These are phyloP conservation scores for Agrotis puta DNA, from an alignment of 2,888 invertebrate species.

Conservation along the genomic window DNA sequence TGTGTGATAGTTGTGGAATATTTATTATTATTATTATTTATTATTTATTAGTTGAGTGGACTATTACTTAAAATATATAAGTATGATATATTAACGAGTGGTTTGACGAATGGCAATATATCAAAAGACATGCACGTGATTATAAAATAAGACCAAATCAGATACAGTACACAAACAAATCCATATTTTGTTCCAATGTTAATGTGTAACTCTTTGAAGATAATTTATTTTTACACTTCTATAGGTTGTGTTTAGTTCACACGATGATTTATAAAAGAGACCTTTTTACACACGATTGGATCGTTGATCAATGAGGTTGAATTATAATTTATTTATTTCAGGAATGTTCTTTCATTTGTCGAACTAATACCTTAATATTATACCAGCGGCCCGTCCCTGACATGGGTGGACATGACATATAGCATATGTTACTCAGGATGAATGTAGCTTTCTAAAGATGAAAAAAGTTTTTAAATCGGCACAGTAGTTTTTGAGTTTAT, in stretches of 20 bases:
- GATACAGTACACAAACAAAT: not conserved
- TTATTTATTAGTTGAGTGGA: no score
- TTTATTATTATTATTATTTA: no score
- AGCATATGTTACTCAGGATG: no score
- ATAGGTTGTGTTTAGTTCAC: constrained; percentile 16
- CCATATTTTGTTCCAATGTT: not conserved
- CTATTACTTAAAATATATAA: no score
- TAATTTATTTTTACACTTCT: constrained; percentile 25
- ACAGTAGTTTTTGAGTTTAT: no score
- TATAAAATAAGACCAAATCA: not conserved
- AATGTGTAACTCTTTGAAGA: not conserved
- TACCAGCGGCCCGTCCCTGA: no score
- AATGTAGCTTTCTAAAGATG: no score
- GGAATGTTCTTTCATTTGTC: constrained; percentile 9
- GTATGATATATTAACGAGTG: no score
- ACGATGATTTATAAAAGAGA: constrained; percentile 8
- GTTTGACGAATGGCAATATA: no score
- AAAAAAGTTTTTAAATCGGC: no score
- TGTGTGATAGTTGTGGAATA: no score
- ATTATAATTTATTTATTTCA: constrained; percentile 32
- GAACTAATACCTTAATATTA: not conserved
- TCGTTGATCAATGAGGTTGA: constrained; percentile 19
- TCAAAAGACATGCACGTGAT: not conserved
- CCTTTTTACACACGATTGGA: constrained; percentile 30
- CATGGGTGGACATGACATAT: no score